These are phyloP conservation scores for Aplocera efformata DNA, from an alignment of 2,888 invertebrate genomes.

Conservation along the genomic window DNA sequence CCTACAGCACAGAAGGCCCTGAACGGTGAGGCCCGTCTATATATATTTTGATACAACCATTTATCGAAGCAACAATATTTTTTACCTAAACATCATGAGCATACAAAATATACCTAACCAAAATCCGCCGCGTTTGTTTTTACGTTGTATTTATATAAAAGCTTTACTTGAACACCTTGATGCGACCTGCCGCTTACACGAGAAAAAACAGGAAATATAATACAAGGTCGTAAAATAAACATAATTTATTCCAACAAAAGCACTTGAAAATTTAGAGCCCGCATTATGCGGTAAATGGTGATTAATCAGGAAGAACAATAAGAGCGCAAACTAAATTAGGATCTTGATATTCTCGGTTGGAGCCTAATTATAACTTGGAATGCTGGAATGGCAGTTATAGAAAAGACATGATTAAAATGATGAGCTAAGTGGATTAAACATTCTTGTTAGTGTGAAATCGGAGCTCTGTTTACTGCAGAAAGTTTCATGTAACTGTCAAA, in stretches of 20 bases:
- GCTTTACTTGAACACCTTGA: slow-evolving; percentile 23
- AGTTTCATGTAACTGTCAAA: slow-evolving; percentile 2
- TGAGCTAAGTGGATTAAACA: slow-evolving; percentile 3
- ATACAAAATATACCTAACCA: too few relatives aligned
- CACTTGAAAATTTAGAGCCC: slow-evolving; percentile 23
- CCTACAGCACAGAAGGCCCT: too few relatives aligned
- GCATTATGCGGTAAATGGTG: slow-evolving; percentile 23
- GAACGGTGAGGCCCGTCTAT: too few relatives aligned
- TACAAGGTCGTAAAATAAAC: slow-evolving; percentile 18
- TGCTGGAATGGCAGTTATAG: not conserved
- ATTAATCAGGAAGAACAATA: slow-evolving; percentile 26
- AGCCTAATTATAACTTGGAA: slow-evolving; percentile 22
- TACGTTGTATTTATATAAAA: not conserved
- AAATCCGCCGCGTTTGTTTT: slow-evolving; percentile 6
- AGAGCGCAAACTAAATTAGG: slow-evolving; percentile 22
- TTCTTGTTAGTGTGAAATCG: slow-evolving; percentile 4
- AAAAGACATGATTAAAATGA: slow-evolving; percentile 8
- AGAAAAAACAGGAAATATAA: slow-evolving; percentile 16
- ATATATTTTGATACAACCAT: too few relatives aligned
- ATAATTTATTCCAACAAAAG: slow-evolving; percentile 28
- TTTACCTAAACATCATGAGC: too few relatives aligned
- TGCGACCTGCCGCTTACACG: slow-evolving; percentile 9
- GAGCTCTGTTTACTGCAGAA: not conserved
- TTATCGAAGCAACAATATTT: too few relatives aligned
- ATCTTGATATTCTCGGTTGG: slow-evolving; percentile 23